A percentile compares a stretch with the other conserved stretches of the same genome.
These are phyloP conservation scores for Thaumetopoea pityocampa DNA, from an alignment of 1,140 invertebrate genomes.

Conservation along the genomic window DNA sequence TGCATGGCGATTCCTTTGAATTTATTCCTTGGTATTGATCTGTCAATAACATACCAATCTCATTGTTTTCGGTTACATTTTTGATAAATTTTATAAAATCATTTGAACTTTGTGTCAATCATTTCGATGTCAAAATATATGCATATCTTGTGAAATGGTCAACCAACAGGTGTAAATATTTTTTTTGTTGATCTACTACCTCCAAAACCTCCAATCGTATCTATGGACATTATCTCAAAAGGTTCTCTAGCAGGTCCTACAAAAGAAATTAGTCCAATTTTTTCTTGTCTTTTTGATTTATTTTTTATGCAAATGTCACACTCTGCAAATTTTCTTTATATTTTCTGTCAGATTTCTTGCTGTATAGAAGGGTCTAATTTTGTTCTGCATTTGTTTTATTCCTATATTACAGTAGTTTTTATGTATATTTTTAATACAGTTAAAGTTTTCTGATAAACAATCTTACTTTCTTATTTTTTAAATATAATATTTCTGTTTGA, in stretches of 20 bases:
- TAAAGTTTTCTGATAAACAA: conserved; percentile 18
- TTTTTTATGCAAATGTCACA: conserved; percentile 27
- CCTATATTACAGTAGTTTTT: conserved; percentile 9
- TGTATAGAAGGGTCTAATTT: conserved; percentile 11
- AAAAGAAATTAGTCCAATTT: conserved; percentile 33
- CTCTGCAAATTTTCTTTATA: conserved; percentile 10
- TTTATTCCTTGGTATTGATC: conserved; percentile 31
- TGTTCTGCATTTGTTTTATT: conserved; percentile 8
- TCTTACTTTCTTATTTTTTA: conserved; percentile 19
- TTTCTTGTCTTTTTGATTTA: conserved; percentile 20
- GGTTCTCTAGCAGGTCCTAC: conserved; percentile 24
- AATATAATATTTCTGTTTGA: conserved; percentile 20
- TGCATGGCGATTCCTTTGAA: conserved; percentile 38
- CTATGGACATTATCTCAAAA: conserved; percentile 23
- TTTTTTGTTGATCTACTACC: conserved; percentile 27
- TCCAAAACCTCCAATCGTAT: conserved; percentile 28
- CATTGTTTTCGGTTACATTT: conserved; percentile 13
- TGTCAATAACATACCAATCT: conserved; percentile 18
- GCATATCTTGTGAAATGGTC: conserved; percentile 24
- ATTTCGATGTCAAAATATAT: conserved; percentile 21
- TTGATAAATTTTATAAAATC: conserved; percentile 49
- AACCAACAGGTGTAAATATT: conserved; percentile 25
- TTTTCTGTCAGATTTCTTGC: conserved; percentile 8
- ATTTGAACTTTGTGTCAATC: conserved; percentile 19
- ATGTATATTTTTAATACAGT: conserved; percentile 11